Evolutionary conservation across 2,113 vertebrate species (phyloP).

Genomic region (Solenodon paradoxus): DNA sequence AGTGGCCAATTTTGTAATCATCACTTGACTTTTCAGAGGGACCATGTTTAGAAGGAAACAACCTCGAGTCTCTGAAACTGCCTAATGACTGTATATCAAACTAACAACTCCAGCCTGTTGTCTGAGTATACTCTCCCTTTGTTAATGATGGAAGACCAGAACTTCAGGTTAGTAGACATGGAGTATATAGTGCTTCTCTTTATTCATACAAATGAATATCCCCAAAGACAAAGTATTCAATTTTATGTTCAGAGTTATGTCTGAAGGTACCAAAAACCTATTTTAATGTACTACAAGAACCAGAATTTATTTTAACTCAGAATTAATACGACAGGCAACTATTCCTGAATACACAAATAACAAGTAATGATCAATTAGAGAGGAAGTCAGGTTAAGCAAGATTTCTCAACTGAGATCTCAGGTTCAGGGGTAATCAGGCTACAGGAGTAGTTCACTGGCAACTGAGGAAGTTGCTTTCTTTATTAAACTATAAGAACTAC

Average conservation of each 20-base stretch:
- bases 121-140: neutral
- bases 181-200: neutral
- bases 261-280: neutral
- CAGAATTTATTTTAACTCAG: neutral
- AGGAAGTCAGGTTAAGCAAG: neutral
- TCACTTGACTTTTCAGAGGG: slow-evolving; percentile 21
- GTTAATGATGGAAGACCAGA: neutral
- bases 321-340: neutral
- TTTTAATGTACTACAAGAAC: neutral
- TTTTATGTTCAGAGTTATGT: neutral
- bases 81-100: neutral
- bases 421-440: neutral
- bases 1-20: neutral
- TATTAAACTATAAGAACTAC: neutral
- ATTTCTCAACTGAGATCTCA: neutral
- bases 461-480: neutral
- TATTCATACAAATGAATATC: neutral
- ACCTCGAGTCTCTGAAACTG: neutral
- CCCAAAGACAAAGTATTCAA: neutral
- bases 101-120: neutral
- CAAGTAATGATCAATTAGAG: neutral
- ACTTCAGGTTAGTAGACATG: neutral
- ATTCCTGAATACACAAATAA: neutral
- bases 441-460: neutral
- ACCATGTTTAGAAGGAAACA: too few relatives aligned